Evolutionary conservation across 2,113 vertebrate species (phyloP), one percentile per base, ranked within the genome.

Genomic region (Burhinus bistriatus): DNA sequence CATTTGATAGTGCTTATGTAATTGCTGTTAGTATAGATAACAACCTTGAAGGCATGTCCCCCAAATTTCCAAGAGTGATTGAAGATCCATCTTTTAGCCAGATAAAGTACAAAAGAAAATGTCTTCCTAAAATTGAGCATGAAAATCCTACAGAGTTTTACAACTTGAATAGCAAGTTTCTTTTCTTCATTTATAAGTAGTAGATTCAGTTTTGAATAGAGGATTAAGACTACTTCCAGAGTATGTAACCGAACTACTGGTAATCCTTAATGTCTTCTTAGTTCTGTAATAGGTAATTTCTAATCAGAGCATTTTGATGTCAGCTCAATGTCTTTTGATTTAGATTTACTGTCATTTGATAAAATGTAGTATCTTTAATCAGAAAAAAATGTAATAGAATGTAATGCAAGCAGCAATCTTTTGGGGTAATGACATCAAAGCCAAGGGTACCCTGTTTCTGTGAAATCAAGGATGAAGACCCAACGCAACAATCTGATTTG

Each of bases 291-390:
- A 84, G 57, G 49, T 75, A 96, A 11, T 95, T 96, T 88, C 83
- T 91, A 91, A 77, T 93, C 86, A 84, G 57, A 92, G 27, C 54
- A 91, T 96, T 97, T 88, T 84, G 75, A 91, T 94, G 82, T 93
- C 94, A 94, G 76, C 86, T 97, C 40, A 88, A 1, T 90, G 90
- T 95, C 93, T 94, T 90, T 82, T 95, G 84, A 89, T 94, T 95
- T 97, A 94, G 88, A 94, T 95, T 95, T 96, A 57, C 64, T 91
- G 90, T 89, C 77, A 77, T 68, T 94, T 91, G 54, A 69, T 82
- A 66, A 96, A 89, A 88, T 23, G 27, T 64, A 76, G 34, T 45
- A 52, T 66, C 52, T 95, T 93, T 26, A 81, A 70, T 68, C 32
- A 59, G 21, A 49, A 92, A 64, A 61, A 68, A 49, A 78, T 36